Percentiles rank a stretch among this genome's conserved stretches.
phyloP scores from a whole-genome alignment of 37 sponge, comb jelly and placozoan genomes.

The Dysidea cf. avara region DNA sequence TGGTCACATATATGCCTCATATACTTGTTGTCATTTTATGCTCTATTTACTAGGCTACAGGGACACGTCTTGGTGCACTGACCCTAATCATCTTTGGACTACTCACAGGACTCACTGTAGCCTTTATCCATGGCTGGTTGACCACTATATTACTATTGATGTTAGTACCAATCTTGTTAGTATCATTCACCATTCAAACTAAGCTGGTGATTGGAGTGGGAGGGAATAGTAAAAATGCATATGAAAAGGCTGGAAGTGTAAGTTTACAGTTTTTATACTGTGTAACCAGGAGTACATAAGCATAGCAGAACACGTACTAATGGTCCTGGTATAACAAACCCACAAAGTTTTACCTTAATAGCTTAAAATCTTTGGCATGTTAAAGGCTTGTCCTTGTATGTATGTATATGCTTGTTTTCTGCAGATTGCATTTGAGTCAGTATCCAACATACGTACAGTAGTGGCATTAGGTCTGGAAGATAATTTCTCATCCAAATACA shows the following conservation, averaged over 20 bases:
- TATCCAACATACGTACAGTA: constrained; percentile 89
- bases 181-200: constrained; percentile 36
- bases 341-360: too few species aligned
- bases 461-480: constrained; percentile 54
- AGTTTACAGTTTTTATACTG: too few species aligned
- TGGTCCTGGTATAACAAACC: too few species aligned
- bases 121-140: constrained; percentile 75
- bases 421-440: constrained; percentile 74
- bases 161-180: constrained; percentile 48
- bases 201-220: constrained; percentile 47
- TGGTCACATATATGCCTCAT: too few species aligned
- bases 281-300: too few species aligned
- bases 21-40: too few species aligned
- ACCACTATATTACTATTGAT: constrained; percentile 63
- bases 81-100: constrained; percentile 49
- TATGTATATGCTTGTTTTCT: too few species aligned
- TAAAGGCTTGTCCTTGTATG: too few species aligned
- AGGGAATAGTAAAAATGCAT: constrained; percentile 50
- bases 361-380: too few species aligned
- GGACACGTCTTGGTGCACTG: constrained; percentile 58
- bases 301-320: too few species aligned
- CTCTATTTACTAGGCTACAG: constrained; percentile 53
- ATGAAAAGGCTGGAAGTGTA: constrained; percentile 76
- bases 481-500: constrained; percentile 13
- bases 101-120: constrained; percentile 39